A percentile compares a stretch with the other conserved stretches of the same genome.
Conservation (phyloP, 2,113 vertebrate species). For the Ammospiza nelsoni region DNA sequence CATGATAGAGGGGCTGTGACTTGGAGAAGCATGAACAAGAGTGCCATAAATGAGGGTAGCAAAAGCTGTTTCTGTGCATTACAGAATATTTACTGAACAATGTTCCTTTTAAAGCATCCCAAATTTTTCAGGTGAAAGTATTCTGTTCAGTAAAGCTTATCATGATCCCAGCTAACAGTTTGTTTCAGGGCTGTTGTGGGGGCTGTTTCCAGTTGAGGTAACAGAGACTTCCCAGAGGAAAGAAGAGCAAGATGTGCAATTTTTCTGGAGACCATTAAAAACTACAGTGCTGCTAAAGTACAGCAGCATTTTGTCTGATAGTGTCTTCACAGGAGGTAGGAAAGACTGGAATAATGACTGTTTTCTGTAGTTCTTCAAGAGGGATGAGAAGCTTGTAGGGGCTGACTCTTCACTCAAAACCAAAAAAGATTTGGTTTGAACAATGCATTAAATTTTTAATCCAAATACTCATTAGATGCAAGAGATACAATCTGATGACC, state of each 20-base stretch:
- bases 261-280: not conserved
- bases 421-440: not conserved
- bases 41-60: not conserved
- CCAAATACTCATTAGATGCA: not conserved
- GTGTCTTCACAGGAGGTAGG: not conserved
- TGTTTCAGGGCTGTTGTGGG: not conserved
- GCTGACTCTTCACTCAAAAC: not conserved
- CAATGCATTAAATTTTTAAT: not conserved
- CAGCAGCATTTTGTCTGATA: not conserved
- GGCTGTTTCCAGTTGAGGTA: not conserved
- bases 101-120: not conserved
- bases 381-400: not conserved
- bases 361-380: not conserved
- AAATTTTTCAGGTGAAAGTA: not conserved
- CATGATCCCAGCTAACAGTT: not conserved
- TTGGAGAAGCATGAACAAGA: not conserved
- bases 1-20: not conserved
- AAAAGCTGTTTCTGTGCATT: not conserved
- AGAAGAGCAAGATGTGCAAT: not conserved
- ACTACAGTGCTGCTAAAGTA: not conserved
- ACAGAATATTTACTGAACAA: not conserved
- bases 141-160: not conserved
- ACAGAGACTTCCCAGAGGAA: not conserved
- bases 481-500: not conserved
- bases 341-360: not conserved